Base-by-base conservation (phyloP, 2,888 invertebrate genomes). In the Gastracanthus pulcherrimus region DNA sequence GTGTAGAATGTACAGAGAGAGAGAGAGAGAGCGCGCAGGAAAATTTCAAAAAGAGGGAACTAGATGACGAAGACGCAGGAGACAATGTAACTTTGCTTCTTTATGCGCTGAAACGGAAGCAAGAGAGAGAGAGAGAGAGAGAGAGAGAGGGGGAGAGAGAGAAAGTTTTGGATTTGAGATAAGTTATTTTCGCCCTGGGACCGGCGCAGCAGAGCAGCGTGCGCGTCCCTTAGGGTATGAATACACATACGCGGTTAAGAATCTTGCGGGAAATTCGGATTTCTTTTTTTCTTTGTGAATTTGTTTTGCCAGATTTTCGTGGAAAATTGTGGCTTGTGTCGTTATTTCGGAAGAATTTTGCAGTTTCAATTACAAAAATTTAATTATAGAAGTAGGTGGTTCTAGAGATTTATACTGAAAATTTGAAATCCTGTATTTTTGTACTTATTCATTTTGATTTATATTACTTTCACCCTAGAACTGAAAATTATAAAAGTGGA, bases 81-180 rank as follows among this genome's bases (percentile, higher is more conserved):
- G 51, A 55, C 51, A 55, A 55, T 55, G 51, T 55, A 19, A 26
- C 51, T 9, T 23, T n/a, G n/a, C n/a, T n/a, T n/a, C n/a, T n/a
- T n/a, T n/a, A n/a, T n/a, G n/a, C n/a, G n/a, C 19, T 23, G 51
- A 26, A 55, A 55, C 51, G 51, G 26, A 55, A 23, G 19, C 7
- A 0, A 9, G 9, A 16, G n/a, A 3, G n/a, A 19, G 48, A 45
- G 45, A 45, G n/a, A 45, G 41, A 16, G 51, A 6, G 51, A 55
- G 26, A 55, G 51, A 9, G 9, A 16, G n/a, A 3, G n/a, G 16
- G 48, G n/a, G 45, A 45, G n/a, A 45, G 41, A 16, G 51, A 6
- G 51, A 55, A 55, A 55, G 51, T 55, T 55, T 55, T 55, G 51
- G 51, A 55, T 55, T 55, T 23, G 26, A 55, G 51, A 55, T 55